Percentiles rank a stretch among this genome's conserved stretches.
These are phyloP conservation scores for Rhabdomys pumilio DNA, from an alignment of 2,797 vertebrate genomes.

Conservation along the genomic window DNA sequence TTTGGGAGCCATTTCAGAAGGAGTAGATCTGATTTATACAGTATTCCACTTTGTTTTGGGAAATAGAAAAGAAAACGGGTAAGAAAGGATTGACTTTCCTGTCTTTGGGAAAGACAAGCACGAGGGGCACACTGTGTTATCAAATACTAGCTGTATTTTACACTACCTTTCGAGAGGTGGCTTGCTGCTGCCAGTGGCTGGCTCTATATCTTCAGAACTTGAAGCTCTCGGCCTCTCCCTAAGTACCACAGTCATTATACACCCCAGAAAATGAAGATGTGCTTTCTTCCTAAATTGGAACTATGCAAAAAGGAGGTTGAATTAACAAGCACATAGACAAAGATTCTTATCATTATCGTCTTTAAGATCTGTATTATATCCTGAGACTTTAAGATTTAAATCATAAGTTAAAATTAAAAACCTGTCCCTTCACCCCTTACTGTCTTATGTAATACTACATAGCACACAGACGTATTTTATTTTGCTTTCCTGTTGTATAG, in stretches of 20 bases:
- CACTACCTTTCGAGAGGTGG: neutral
- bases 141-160: neutral
- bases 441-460: too few species aligned
- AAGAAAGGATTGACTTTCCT: neutral
- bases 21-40: neutral
- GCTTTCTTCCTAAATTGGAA: neutral
- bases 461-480: neutral
- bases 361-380: neutral
- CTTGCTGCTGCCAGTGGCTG: neutral
- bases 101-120: constrained; percentile 69
- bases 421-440: too few species aligned
- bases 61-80: constrained; percentile 2
- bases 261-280: neutral
- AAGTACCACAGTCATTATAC: neutral
- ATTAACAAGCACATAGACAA: neutral
- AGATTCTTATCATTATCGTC: too few species aligned
- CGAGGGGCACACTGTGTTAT: constrained; percentile 64
- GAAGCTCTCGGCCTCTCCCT: neutral
- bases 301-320: neutral
- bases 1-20: neutral
- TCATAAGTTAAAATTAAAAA: neutral
- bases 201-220: neutral
- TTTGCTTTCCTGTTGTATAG: neutral
- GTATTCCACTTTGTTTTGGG: neutral
- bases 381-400: neutral